Evolutionary conservation across 2,113 vertebrate species (phyloP).

Genomic region (Brachionichthys hirsutus): DNA sequence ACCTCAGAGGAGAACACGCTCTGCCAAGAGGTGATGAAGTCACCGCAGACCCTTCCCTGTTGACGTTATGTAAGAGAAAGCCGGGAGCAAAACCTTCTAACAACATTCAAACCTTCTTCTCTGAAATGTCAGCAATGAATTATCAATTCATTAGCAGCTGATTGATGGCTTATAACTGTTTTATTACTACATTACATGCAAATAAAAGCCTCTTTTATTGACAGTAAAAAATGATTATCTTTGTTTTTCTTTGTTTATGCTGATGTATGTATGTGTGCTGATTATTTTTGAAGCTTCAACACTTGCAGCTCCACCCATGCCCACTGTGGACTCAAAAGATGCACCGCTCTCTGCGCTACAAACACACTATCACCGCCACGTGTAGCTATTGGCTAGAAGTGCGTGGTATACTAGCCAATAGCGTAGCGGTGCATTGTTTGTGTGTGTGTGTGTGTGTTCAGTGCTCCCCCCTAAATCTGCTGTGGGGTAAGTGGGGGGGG

Average conservation of each 20-base stretch:
- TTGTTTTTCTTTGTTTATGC: background rate
- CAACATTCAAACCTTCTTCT: slow-evolving; percentile 1
- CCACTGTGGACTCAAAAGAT: background rate
- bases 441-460: slow-evolving; percentile 50
- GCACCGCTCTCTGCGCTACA: slow-evolving; percentile 40
- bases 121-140: slow-evolving; percentile 22
- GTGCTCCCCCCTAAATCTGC: slow-evolving; percentile 14
- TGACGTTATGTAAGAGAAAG: slow-evolving; percentile 52
- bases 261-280: too few relatives aligned
- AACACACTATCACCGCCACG: slow-evolving; percentile 29
- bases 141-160: slow-evolving; percentile 13
- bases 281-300: slow-evolving; percentile 16
- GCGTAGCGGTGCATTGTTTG: slow-evolving; percentile 56
- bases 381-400: slow-evolving; percentile 65
- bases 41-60: slow-evolving; percentile 18
- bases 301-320: slow-evolving; percentile 11
- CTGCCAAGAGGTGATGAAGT: slow-evolving; percentile 51
- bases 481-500: slow-evolving; percentile 5
- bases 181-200: background rate
- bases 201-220: slow-evolving; percentile 1
- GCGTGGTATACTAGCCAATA: slow-evolving; percentile 71
- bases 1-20: slow-evolving; percentile 22
- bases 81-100: slow-evolving; percentile 13
- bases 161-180: slow-evolving; percentile 13
- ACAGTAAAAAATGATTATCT: background rate